A percentile compares a stretch with the other conserved stretches of the same genome.
Evolutionary conservation across 2,113 vertebrate species (phyloP).

Genomic region (Pollachius pollachius): DNA sequence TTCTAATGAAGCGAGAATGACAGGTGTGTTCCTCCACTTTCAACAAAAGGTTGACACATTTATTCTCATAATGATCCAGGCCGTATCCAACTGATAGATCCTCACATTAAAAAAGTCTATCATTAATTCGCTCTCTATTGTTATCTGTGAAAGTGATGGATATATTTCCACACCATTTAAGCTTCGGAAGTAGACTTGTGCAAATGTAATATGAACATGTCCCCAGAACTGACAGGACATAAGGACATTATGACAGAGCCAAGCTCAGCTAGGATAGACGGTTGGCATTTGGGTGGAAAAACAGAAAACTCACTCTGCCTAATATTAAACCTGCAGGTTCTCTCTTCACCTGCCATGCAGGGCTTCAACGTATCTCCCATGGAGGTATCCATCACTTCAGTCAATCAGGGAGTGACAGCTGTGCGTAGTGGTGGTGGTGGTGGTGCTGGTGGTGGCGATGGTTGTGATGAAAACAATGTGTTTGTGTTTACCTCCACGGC

Average conservation of each 20-base stretch:
- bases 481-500: conserved; percentile 88
- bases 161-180: conserved; percentile 36
- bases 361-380: too few relatives aligned
- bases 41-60: not conserved
- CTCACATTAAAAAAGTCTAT: not conserved
- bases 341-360: not conserved
- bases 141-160: conserved; percentile 46
- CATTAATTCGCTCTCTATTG: conserved; percentile 10
- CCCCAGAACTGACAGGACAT: not conserved
- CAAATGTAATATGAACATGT: conserved; percentile 38
- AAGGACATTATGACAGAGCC: too few relatives aligned
- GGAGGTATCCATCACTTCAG: too few relatives aligned
- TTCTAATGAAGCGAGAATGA: not conserved
- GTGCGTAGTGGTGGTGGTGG: too few relatives aligned
- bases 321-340: conserved; percentile 1
- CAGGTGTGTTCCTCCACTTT: not conserved
- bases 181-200: conserved; percentile 8
- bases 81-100: conserved; percentile 49
- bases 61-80: conserved; percentile 1
- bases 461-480: too few relatives aligned
- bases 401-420: too few relatives aligned
- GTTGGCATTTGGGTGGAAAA: too few relatives aligned
- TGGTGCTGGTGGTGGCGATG: too few relatives aligned
- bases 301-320: too few relatives aligned
- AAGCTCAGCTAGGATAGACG: too few relatives aligned